Evolutionary conservation across 2,888 invertebrate species (phyloP), one percentile per base, ranked within the genome.

Genomic region (Hirtodrosophila histrioides): DNA sequence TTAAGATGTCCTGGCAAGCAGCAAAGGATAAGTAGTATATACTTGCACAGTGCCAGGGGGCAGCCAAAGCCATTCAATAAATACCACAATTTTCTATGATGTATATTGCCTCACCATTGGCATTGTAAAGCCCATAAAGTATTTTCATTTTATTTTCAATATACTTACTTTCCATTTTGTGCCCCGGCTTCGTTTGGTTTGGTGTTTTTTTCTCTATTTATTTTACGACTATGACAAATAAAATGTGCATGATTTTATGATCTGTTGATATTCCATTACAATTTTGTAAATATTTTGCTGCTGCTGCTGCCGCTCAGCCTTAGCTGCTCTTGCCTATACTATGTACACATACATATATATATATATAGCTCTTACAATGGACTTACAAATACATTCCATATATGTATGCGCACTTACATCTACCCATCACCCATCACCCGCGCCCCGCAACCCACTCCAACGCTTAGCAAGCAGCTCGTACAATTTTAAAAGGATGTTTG

Each of bases 161-260:
- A 71, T 75, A 75, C 66, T 73, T 62, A 76, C 79, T 75, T 75
- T 75, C 58, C 62, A 68, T 64, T 78, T 69, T 65, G 45, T 56
- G 55, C 43, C 50, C 50, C 50, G 66, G 58, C 49, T 65, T 61
- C 55, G 55, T 35, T 29, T 58, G 39, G 27, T 49, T 54, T 54
- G 4, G 45, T 35, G 1, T 8, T 39, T 0, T 51, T 37, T 48
- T 56, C 39, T 44, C 40, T 75, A 55, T 69, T 82, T 64, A 66
- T 76, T 77, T 80, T 86, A 83, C 81, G 81, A 74, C 70, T 86
- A 86, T 74, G 84, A 88, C 84, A 85, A 85, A 85, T 85, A 85
- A 85, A 88, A 85, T 85, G 84, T 83, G 88, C 88, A 83, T 85
- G 84, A 85, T 85, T 85, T 85, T 85, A 85, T 85, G 88, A 85